Evolutionary conservation across 2,113 vertebrate species (phyloP), one percentile per base, ranked within the genome.

Genomic region (Tachysurus fulvidraco): DNA sequence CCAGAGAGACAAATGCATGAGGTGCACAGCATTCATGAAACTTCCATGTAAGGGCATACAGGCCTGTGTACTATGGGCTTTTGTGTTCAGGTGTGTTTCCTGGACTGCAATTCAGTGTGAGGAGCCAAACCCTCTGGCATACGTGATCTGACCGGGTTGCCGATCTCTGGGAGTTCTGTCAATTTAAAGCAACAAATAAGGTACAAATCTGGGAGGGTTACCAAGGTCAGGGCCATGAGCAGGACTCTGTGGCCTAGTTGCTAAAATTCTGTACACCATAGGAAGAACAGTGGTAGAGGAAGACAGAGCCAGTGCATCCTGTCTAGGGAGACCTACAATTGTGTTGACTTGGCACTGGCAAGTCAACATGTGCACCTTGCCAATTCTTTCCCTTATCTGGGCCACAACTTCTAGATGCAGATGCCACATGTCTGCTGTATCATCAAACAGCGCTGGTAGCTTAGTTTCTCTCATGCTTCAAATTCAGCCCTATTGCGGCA

Each of bases 161-260:
- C 0, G 5, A 81, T 60, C 28, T 81, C 52, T 81, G 30, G 54
- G n/a, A 25, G 76, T 54, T 57, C 13, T 23, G 5, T 60, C 30
- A 60, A 59, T 60, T 59, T 80, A 55, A 80, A 11, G 5, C 55
- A 81, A n/a, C 10, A 81, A 81, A 81, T 60, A 11, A 25, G 54
- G 54, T 9, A 59, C 78, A 59, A 80, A 80, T 19, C 55, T 81
- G 78, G 13, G 30, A 59, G 12, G 55, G 78, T 81, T 81, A 81
- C 5, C 12, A 81, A 60, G 55, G 55, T 81, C n/a, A 21, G 12
- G 44, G 41, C 78, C 78, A 81, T 7, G 11, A 59, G 17, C 54
- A 80, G 77, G 77, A 81, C 78, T 81, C 55, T 60, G 55, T 81
- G 78, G 78, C 78, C 78, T 81, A 81, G 55, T 81, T 81, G 78